Conservation (phyloP, 2,113 vertebrate species). For the Mugil cephalus region DNA sequence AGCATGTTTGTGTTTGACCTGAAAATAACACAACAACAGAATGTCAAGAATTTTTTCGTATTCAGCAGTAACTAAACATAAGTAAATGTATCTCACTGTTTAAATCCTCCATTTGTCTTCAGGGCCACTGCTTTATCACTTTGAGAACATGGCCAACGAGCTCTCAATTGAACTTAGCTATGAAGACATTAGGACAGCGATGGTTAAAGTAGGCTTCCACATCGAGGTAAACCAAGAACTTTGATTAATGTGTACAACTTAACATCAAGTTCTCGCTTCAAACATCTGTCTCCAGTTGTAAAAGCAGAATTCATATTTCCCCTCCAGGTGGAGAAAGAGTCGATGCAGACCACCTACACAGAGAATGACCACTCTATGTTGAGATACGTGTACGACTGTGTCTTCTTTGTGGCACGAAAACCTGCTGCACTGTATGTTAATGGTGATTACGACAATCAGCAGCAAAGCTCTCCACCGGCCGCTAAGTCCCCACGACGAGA, state of each 20-base stretch:
- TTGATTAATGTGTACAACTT: background rate
- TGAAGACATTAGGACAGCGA: conserved; percentile 93
- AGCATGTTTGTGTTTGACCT: background rate
- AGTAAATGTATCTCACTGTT: background rate
- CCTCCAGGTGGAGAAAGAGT: conserved; percentile 91
- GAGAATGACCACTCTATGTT: conserved; percentile 98
- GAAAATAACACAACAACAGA: background rate
- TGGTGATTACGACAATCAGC: conserved; percentile 45
- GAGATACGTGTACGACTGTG: conserved; percentile 96
- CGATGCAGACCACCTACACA: conserved; percentile 94
- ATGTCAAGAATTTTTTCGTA: background rate
- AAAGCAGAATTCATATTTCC: conserved; percentile 8
- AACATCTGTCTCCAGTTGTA: background rate
- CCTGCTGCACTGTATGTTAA: conserved; percentile 79
- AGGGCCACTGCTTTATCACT: conserved; percentile 98
- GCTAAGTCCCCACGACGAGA: conserved; percentile 70
- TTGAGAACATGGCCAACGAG: conserved; percentile 98
- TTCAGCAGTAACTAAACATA: background rate
- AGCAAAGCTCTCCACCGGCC: conserved; percentile 53
- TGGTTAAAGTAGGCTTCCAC: conserved; percentile 93
- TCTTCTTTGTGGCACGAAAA: conserved; percentile 96
- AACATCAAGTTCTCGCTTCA: background rate
- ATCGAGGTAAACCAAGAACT: conserved; percentile 88
- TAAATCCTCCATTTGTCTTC: conserved; percentile 17
- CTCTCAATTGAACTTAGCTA: conserved; percentile 98